Evolutionary conservation across 2,113 vertebrate species (phyloP), one percentile per base, ranked within the genome.

Genomic region (Crotalus viridis): DNA sequence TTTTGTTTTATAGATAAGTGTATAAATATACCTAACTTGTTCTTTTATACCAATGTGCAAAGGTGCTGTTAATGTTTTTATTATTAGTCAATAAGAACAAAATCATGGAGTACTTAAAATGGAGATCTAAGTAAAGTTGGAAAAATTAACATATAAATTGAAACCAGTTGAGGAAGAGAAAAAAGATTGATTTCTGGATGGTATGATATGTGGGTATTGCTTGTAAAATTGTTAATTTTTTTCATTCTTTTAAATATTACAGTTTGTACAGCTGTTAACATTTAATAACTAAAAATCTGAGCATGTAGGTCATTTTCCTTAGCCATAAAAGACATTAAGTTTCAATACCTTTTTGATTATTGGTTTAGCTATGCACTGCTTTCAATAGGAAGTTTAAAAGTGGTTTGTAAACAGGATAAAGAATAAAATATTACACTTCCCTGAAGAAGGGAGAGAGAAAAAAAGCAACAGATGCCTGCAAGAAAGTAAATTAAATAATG

Each of bases 1-100:
- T 96, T 97, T 97, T 97, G 97, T 96, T 96, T 97, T 97, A 97
- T 97, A 98, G 97, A 93, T 97, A 96, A 97, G 95, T 93, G 94
- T 97, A 96, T 97, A 95, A 96, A 96, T 94, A 94, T 98, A 95
- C 95, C 97, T 96, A 93, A 95, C 96, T 96, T 97, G 92, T 93
- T 97, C 92, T 95, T 96, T 92, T 97, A 39, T 39, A 39, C 6
- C 15, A 81, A 39, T 39, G 69, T 81, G 33, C 19, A 69, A 81
- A 81, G 69, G 6, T 81, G n/a, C 33, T 39, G 39, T 39, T 81
- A 33, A 39, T 81, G 69, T 81, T 39, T 81, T 81, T 39, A 81
- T 81, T 7, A 39, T 17, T 19, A 81, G 69, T 17, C 1, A 19
- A 17, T 39, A 81, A 81, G 33, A 17, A 81, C 69, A 81, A 81